Evolutionary conservation across 2,113 vertebrate species (phyloP).

Genomic region (Sterna hirundo): DNA sequence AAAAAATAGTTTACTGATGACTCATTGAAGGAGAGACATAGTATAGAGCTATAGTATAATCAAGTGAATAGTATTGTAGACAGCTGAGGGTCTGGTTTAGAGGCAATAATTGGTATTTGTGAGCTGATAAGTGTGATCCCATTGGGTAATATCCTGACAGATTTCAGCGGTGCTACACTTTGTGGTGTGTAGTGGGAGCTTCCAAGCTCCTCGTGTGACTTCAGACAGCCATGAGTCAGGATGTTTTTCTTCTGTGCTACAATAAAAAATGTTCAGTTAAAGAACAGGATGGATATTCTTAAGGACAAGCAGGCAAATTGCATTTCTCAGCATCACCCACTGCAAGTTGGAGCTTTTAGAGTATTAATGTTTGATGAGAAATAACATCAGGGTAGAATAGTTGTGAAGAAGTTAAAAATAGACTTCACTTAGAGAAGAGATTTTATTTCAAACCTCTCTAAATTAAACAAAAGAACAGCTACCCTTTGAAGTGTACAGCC

Average conservation of each 20-base stretch:
- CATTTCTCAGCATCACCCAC: background rate
- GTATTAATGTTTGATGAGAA: slow-evolving; percentile 30
- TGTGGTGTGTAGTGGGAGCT: background rate
- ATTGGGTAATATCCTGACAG: background rate
- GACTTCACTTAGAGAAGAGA: background rate
- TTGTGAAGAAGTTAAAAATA: background rate
- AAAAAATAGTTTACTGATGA: background rate
- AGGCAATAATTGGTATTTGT: background rate
- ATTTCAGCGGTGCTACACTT: background rate
- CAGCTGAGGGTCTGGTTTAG: background rate
- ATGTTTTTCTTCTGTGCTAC: slow-evolving; percentile 33
- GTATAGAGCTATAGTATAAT: background rate
- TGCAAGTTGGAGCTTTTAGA: slow-evolving; percentile 1
- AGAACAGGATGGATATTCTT: background rate
- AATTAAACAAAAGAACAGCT: background rate
- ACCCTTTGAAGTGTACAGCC: background rate
- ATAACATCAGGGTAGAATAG: background rate
- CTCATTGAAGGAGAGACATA: background rate
- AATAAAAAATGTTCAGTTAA: background rate
- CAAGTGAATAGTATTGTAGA: background rate
- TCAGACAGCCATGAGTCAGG: background rate
- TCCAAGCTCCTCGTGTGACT: slow-evolving; percentile 22
- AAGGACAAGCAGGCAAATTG: background rate
- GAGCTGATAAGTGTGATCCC: background rate
- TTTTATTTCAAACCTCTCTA: background rate